Conservation (phyloP, 2,797 vertebrate species). For the Capromys pilorides region DNA sequence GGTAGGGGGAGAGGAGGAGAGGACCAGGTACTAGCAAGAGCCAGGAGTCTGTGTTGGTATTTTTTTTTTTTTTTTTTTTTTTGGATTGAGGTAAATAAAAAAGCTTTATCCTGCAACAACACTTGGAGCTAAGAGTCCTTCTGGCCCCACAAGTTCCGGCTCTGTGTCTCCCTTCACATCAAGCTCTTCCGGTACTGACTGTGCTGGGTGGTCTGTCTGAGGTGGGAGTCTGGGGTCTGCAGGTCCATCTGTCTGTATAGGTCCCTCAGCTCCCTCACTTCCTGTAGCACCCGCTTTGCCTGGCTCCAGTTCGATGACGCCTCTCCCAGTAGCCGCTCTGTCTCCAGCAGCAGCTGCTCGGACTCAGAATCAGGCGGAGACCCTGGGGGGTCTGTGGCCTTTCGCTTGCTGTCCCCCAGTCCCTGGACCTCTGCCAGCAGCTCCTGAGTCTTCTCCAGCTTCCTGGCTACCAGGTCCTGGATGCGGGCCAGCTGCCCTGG, state of each 20-base stretch:
- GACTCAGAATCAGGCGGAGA: slow-evolving; percentile 84
- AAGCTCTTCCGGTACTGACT: slow-evolving; percentile 89
- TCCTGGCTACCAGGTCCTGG: slow-evolving; percentile 93
- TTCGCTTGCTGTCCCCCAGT: slow-evolving; percentile 87
- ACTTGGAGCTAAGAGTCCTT: slow-evolving; percentile 30
- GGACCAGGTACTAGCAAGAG: slow-evolving; percentile 30
- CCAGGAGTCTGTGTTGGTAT: background rate
- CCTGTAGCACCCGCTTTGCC: slow-evolving; percentile 92
- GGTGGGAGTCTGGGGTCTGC: slow-evolving; percentile 84
- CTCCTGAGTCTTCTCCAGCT: slow-evolving; percentile 94
- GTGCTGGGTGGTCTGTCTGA: slow-evolving; percentile 82
- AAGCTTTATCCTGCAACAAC: slow-evolving; percentile 66
- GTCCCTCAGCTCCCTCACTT: slow-evolving; percentile 91
- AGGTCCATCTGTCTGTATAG: slow-evolving; percentile 90
- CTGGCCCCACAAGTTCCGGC: background rate
- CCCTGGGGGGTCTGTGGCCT: slow-evolving; percentile 83
- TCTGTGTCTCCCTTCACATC: slow-evolving; percentile 85
- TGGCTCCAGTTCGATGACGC: slow-evolving; percentile 91
- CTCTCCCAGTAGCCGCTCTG: slow-evolving; percentile 91
- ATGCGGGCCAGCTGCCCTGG: slow-evolving; percentile 85
- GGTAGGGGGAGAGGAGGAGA: background rate
- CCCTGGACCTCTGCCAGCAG: slow-evolving; percentile 90
- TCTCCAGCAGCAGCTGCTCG: slow-evolving; percentile 89
- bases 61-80: slow-evolving; percentile 50
- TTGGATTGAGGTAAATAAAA: slow-evolving; percentile 82